Conservation (phyloP, 2,113 vertebrate genomes). For the Hymenochirus boettgeri region DNA sequence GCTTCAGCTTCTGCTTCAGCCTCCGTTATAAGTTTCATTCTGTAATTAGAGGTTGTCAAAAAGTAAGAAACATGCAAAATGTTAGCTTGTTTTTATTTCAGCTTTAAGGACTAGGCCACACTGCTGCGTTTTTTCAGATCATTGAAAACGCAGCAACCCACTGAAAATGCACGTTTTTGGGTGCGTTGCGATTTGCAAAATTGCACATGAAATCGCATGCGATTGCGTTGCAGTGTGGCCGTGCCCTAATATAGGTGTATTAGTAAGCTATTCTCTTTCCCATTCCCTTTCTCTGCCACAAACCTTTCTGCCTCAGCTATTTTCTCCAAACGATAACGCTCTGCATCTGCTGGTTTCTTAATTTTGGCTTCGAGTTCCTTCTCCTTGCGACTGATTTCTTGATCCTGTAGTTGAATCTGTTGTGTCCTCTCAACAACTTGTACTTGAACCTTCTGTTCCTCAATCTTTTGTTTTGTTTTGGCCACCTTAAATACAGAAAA, state of each 20-base stretch:
- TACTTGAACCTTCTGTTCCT: slow-evolving; percentile 87
- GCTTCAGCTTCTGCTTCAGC: slow-evolving; percentile 83
- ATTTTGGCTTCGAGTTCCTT: slow-evolving; percentile 82
- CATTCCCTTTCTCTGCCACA: too few species aligned
- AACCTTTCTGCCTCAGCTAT: slow-evolving; percentile 78
- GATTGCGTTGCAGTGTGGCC: too few species aligned
- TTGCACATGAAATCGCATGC: too few species aligned
- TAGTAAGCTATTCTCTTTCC: too few species aligned
- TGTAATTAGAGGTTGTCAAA: slow-evolving; percentile 39
- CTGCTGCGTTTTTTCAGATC: too few species aligned
- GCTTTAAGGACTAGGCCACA: too few species aligned
- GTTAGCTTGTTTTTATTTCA: too few species aligned
- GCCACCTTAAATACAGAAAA: slow-evolving; percentile 69
- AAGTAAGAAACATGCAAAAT: too few species aligned
- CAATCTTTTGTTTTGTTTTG: slow-evolving; percentile 89
- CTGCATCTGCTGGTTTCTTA: slow-evolving; percentile 82
- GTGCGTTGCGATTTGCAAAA: too few species aligned
- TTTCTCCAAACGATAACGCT: slow-evolving; percentile 76
- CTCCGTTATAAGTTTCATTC: slow-evolving; percentile 81
- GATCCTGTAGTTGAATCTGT: slow-evolving; percentile 86
- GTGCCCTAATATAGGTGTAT: too few species aligned
- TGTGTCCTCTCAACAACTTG: slow-evolving; percentile 85
- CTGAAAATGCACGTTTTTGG: too few species aligned
- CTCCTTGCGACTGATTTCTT: slow-evolving; percentile 81
- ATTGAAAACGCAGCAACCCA: too few species aligned